Evolutionary conservation across 2,888 invertebrate genomes (phyloP).

Genomic region (Lysandra coridon): DNA sequence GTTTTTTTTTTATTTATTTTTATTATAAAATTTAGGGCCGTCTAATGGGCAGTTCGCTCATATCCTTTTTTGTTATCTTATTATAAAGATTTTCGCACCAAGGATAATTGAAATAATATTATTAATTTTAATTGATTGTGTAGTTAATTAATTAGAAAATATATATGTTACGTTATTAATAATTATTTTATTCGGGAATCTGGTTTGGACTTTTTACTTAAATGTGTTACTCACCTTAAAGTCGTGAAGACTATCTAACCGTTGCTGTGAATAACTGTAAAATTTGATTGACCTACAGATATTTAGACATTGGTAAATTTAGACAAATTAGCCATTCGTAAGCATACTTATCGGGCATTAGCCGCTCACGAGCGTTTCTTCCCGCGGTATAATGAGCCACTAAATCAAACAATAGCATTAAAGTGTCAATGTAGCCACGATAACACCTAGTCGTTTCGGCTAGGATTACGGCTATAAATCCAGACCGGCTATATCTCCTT

Average conservation of each 20-base stretch:
- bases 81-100: too few species aligned
- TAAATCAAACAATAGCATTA: slow-evolving; percentile 81
- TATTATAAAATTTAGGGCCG: too few species aligned
- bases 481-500: slow-evolving; percentile 57
- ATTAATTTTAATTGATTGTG: too few species aligned
- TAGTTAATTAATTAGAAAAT: too few species aligned
- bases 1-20: too few species aligned
- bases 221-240: too few species aligned
- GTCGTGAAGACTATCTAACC: neutral
- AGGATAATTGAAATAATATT: too few species aligned
- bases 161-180: too few species aligned
- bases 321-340: slow-evolving; percentile 24
- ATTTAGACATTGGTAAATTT: slow-evolving; percentile 26
- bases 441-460: slow-evolving; percentile 77
- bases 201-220: too few species aligned
- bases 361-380: slow-evolving; percentile 69
- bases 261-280: neutral
- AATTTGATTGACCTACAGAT: slow-evolving; percentile 14
- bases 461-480: slow-evolving; percentile 76
- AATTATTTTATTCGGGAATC: too few species aligned
- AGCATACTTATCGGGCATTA: slow-evolving; percentile 44
- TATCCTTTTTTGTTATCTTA: too few species aligned
- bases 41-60: too few species aligned
- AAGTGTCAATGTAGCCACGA: slow-evolving; percentile 77
- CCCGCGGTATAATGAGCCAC: slow-evolving; percentile 74